These are phyloP conservation scores for Cyanoderma ruficeps DNA, from an alignment of 2,113 vertebrate species.

Conservation along the genomic window DNA sequence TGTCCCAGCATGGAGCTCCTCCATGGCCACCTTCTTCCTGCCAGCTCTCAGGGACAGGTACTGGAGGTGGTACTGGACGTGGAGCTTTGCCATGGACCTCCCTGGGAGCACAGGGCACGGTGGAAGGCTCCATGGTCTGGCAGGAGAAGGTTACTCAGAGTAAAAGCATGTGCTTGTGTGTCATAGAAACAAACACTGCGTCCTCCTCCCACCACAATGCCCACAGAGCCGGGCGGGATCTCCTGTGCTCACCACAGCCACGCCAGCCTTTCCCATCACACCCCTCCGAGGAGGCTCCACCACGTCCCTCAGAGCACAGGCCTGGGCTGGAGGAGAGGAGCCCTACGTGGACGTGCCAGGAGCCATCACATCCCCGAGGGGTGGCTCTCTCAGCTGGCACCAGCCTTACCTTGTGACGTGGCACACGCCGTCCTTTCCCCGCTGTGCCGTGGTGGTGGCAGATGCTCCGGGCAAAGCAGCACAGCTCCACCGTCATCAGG, in stretches of 20 bases:
- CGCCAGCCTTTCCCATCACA: background rate
- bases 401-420: background rate
- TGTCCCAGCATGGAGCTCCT: background rate
- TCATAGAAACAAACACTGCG: background rate
- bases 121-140: background rate
- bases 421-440: background rate
- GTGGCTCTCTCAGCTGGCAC: background rate
- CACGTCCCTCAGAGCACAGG: background rate
- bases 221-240: background rate
- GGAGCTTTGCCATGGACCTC: background rate
- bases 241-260: background rate
- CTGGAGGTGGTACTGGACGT: too few species aligned
- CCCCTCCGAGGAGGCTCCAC: background rate
- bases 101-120: background rate
- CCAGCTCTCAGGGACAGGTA: background rate
- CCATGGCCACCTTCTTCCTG: background rate
- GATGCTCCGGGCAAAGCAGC: background rate
- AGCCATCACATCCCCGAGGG: background rate
- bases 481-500: background rate
- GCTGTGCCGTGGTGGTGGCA: background rate
- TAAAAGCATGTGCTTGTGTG: background rate
- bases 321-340: background rate
- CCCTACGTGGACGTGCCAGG: accelerated
- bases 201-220: background rate
- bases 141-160: conserved; percentile 33